A percentile compares a stretch with the other conserved stretches of the same genome.
Conservation (phyloP, 2,113 vertebrate genomes). For the Physeter macrocephalus region DNA sequence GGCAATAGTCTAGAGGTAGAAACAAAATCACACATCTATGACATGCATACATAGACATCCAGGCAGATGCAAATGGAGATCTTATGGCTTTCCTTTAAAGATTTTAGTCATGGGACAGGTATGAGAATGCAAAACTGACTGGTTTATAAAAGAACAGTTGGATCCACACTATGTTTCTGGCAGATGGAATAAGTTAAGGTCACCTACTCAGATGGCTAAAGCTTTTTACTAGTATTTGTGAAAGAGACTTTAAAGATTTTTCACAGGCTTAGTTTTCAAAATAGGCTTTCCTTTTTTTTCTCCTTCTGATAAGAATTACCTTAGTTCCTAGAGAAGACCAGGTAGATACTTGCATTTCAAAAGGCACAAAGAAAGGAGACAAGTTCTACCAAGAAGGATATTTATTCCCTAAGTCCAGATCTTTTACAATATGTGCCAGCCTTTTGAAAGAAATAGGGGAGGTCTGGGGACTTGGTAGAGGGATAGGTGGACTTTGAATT, state of each 20-base stretch:
- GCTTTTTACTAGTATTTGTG: not conserved
- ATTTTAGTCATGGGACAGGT: not conserved
- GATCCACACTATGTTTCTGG: not conserved
- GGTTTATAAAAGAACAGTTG: not conserved
- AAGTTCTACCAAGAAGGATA: not conserved
- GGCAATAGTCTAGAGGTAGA: not conserved
- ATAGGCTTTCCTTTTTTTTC: not conserved
- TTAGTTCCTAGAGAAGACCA: not conserved
- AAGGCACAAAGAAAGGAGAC: not conserved
- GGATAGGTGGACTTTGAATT: not conserved
- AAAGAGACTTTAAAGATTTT: not conserved
- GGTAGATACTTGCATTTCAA: not conserved
- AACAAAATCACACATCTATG: not conserved
- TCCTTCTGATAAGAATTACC: not conserved
- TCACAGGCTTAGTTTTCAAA: not conserved
- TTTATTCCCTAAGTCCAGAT: not conserved
- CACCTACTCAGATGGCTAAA: not conserved
- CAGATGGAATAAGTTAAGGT: not conserved
- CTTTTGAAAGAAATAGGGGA: not conserved
- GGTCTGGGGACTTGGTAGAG: not conserved
- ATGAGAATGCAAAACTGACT: not conserved
- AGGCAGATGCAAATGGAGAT: not conserved
- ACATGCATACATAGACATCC: not conserved
- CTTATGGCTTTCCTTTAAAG: not conserved
- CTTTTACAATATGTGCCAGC: not conserved